Conservation (phyloP, 2,797 vertebrate species). For the Lophotriccus pileatus region DNA sequence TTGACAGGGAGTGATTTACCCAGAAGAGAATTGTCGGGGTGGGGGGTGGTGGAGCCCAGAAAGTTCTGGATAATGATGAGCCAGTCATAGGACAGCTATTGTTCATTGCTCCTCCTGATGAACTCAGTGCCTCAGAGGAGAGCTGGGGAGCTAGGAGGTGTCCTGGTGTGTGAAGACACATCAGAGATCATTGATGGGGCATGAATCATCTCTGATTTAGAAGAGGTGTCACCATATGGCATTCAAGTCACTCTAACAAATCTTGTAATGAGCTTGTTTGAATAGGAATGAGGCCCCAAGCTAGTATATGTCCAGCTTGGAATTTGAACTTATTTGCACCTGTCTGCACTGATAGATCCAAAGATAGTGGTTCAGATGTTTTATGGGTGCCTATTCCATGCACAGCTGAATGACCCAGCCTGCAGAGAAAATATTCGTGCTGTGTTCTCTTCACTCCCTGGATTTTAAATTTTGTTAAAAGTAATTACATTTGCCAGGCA, state of each 20-base stretch:
- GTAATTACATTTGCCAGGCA: conserved; percentile 44
- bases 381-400: not conserved
- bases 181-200: not conserved
- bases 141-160: not conserved
- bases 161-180: not conserved
- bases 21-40: not conserved
- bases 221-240: not conserved
- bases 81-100: conserved; percentile 9
- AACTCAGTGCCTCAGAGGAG: not conserved
- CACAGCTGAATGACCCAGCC: not conserved
- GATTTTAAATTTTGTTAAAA: conserved; percentile 40
- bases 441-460: not conserved
- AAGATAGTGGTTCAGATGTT: not conserved
- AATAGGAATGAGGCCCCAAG: not conserved
- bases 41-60: not conserved
- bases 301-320: not conserved
- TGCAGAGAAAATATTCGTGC: not conserved
- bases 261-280: not conserved
- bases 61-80: not conserved
- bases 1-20: conserved; percentile 58
- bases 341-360: not conserved
- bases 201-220: not conserved
- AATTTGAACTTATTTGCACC: conserved; percentile 8
- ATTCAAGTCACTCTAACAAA: not conserved
- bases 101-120: not conserved